Conservation (phyloP, 2,888 invertebrate species). For the Ditula angustiorana region DNA sequence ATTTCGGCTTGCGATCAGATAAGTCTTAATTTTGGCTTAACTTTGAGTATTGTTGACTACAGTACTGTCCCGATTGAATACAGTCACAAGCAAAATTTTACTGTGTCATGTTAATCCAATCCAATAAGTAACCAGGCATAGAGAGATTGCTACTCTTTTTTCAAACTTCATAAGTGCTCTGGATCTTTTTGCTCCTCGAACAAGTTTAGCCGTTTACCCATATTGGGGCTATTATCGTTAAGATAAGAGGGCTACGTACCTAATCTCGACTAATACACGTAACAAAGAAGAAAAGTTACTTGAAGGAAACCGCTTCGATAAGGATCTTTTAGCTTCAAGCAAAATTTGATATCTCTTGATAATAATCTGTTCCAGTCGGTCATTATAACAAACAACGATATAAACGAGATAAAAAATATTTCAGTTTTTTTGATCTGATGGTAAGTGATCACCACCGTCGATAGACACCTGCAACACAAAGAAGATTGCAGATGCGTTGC, state of each 20-base stretch:
- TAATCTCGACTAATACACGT: constrained; percentile 29
- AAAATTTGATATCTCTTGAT: not conserved
- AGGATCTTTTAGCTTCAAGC: not conserved
- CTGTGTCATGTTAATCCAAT: no score
- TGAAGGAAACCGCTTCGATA: constrained; percentile 4
- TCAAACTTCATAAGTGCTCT: constrained; percentile 4
- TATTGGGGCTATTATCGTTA: constrained; percentile 13
- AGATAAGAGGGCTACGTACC: constrained; percentile 21
- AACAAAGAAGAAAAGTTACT: constrained; percentile 14
- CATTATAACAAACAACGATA: not conserved
- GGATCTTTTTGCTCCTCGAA: constrained; percentile 13
- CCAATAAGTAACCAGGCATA: not conserved
- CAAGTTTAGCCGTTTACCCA: constrained; percentile 13
- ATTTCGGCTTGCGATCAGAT: no score
- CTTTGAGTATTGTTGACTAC: no score
- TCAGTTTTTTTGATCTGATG: no score
- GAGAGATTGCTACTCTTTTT: not conserved
- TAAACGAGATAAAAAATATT: no score
- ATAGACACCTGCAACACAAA: no score
- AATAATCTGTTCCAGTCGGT: not conserved
- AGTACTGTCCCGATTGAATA: no score
- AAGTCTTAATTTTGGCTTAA: no score
- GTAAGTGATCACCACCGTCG: no score
- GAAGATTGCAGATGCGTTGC: no score
- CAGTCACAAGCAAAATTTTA: no score